phyloP scores from a whole-genome alignment of 1,140 invertebrate species.

The Melitaea cinxia region DNA sequence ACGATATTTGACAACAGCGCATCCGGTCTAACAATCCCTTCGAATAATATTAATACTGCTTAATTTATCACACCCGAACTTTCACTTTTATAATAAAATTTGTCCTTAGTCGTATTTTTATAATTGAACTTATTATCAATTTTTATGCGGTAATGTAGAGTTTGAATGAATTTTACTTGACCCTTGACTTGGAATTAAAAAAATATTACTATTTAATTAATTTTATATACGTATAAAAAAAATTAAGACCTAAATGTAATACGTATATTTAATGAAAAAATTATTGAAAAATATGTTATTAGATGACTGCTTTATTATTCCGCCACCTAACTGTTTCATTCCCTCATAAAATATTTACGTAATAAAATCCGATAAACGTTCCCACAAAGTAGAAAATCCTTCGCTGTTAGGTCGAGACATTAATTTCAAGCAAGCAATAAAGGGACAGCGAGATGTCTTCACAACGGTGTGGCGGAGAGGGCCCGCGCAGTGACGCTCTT shows the following conservation, averaged over 20 bases:
- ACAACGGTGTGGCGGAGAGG: constrained; percentile 50
- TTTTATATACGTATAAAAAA: not conserved
- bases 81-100: too few species aligned
- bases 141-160: too few species aligned
- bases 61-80: too few species aligned
- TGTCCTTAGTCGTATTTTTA: too few species aligned
- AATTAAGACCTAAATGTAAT: not conserved
- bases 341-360: constrained; percentile 69
- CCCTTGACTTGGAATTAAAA: too few species aligned
- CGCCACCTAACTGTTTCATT: constrained; percentile 48
- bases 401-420: constrained; percentile 69
- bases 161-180: too few species aligned
- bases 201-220: too few species aligned
- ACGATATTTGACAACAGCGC: too few species aligned
- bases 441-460: constrained; percentile 70
- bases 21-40: too few species aligned
- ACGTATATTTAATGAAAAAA: constrained; percentile 3
- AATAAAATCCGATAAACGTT: constrained; percentile 76
- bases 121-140: too few species aligned
- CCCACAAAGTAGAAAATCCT: constrained; percentile 74
- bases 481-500: constrained; percentile 58
- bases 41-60: too few species aligned
- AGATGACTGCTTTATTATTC: constrained; percentile 22
- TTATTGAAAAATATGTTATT: constrained; percentile 4
- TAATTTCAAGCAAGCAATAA: constrained; percentile 81